These are phyloP conservation scores for Pionites leucogaster DNA, from an alignment of 2,113 vertebrate species.

Conservation along the genomic window DNA sequence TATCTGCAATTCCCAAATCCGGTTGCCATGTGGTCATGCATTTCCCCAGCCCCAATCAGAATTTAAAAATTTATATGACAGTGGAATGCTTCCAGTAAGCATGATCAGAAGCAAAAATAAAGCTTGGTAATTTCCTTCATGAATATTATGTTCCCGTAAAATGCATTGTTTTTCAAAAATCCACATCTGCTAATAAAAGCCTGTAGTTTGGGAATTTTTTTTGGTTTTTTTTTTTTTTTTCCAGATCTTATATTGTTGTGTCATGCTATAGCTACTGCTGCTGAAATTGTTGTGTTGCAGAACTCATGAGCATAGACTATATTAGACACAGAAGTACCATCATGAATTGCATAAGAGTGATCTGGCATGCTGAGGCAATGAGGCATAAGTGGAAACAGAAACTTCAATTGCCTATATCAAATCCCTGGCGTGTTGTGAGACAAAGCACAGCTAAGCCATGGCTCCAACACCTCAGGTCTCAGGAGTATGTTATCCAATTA, in stretches of 20 bases:
- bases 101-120: background rate
- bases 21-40: background rate
- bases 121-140: background rate
- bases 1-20: background rate
- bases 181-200: background rate
- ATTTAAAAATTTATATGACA: background rate
- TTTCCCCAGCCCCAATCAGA: background rate
- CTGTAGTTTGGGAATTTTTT: background rate
- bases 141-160: background rate
- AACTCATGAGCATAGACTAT: background rate
- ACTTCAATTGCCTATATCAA: background rate
- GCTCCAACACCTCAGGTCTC: conserved; percentile 9
- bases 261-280: background rate
- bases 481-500: conserved; percentile 35
- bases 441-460: conserved; percentile 35
- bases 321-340: conserved; percentile 24
- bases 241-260: background rate
- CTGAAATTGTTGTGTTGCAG: background rate
- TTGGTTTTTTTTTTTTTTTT: background rate
- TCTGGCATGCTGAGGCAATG: conserved; percentile 18
- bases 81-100: background rate
- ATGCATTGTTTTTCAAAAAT: background rate
- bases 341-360: background rate
- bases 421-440: conserved; percentile 32
- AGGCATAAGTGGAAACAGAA: conserved; percentile 37